These are phyloP conservation scores for Artibeus jamaicensis DNA, from an alignment of 2,797 vertebrate species.

Conservation along the genomic window DNA sequence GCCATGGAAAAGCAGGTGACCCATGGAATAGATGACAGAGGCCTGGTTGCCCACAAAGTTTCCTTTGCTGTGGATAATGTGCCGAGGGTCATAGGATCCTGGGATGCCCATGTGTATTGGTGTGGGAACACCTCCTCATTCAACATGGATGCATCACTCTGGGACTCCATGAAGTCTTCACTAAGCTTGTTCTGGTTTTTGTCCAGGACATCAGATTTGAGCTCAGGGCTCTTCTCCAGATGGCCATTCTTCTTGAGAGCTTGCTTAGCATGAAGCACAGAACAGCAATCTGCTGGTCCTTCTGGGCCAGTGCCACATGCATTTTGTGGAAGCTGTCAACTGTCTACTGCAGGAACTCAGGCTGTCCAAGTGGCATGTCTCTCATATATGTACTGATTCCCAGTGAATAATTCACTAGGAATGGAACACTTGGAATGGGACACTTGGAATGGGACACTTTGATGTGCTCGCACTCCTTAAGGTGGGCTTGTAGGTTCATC, in stretches of 20 bases:
- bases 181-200: slow-evolving; percentile 98
- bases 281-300: slow-evolving; percentile 97
- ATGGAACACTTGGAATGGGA: slow-evolving; percentile 96
- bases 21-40: slow-evolving; percentile 95
- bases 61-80: slow-evolving; percentile 98
- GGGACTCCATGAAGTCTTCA: slow-evolving; percentile 97
- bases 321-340: slow-evolving; percentile 97
- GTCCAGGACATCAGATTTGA: slow-evolving; percentile 96
- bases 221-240: slow-evolving; percentile 95
- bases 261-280: slow-evolving; percentile 96
- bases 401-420: slow-evolving; percentile 91
- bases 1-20: slow-evolving; percentile 95
- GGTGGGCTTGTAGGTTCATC: slow-evolving; percentile 96
- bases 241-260: slow-evolving; percentile 96
- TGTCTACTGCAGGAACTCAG: slow-evolving; percentile 95
- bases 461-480: slow-evolving; percentile 96
- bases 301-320: slow-evolving; percentile 95
- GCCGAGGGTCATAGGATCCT: slow-evolving; percentile 96
- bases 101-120: slow-evolving; percentile 96
- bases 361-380: slow-evolving; percentile 94
- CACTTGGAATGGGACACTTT: slow-evolving; percentile 98
- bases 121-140: slow-evolving; percentile 98
- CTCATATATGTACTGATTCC: slow-evolving; percentile 96
- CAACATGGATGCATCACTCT: slow-evolving; percentile 94
- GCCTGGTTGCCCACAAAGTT: slow-evolving; percentile 96